A percentile compares a stretch with the other conserved stretches of the same genome.
These are phyloP conservation scores for Microtus richardsoni DNA, from an alignment of 2,113 vertebrate genomes.

Conservation along the genomic window DNA sequence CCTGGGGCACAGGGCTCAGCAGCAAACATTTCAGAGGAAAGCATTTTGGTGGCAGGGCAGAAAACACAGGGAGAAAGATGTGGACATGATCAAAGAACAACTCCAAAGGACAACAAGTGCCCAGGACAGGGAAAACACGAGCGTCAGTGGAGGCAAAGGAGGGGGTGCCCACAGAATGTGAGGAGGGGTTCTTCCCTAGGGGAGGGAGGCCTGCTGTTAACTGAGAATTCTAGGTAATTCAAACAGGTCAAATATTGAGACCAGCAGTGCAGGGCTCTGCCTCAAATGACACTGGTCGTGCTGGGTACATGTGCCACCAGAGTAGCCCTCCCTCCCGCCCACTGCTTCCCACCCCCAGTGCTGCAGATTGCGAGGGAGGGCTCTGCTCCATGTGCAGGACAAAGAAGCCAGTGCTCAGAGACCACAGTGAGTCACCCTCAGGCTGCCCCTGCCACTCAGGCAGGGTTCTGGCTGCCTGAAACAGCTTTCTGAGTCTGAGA, in stretches of 20 bases:
- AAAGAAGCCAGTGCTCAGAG: not conserved
- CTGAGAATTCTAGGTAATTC: not conserved
- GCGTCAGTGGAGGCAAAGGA: not conserved
- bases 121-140: not conserved
- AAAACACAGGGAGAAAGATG: not conserved
- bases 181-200: not conserved
- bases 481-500: not conserved
- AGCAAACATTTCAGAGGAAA: not conserved
- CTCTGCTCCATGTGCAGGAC: not conserved
- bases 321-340: not conserved
- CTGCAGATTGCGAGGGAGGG: not conserved
- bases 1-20: not conserved
- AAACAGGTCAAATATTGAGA: not conserved
- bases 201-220: not conserved
- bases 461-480: not conserved
- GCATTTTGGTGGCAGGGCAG: not conserved
- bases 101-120: not conserved
- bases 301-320: not conserved
- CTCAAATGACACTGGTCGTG: not conserved
- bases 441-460: constrained; percentile 11
- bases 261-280: not conserved
- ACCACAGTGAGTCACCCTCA: not conserved
- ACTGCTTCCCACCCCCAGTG: not conserved
- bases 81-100: not conserved
- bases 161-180: not conserved